Evolutionary conservation across 2,113 vertebrate species (phyloP).

Genomic region (Tursiops truncatus): DNA sequence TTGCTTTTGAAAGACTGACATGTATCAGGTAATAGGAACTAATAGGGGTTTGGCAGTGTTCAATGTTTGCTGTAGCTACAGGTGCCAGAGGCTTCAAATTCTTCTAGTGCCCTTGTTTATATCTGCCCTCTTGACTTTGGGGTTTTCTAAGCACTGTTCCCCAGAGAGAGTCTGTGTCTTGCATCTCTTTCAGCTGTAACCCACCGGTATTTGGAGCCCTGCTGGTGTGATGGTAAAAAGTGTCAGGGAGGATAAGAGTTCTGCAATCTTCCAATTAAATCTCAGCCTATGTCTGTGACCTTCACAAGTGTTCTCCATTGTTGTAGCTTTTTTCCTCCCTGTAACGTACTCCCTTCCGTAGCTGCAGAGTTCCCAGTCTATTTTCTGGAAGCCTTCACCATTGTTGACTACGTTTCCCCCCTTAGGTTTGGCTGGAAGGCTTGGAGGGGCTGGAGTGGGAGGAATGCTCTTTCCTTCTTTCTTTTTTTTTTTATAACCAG

Average conservation of each 20-base stretch:
- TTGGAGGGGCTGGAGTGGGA: background rate
- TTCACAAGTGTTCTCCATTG: background rate
- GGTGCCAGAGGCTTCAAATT: background rate
- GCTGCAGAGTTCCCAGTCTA: background rate
- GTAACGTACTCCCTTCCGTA: background rate
- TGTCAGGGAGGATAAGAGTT: background rate
- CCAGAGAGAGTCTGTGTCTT: background rate
- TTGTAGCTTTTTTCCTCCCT: background rate
- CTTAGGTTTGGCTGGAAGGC: background rate
- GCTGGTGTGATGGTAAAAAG: background rate
- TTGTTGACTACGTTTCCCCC: background rate
- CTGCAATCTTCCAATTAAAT: rapidly evolving
- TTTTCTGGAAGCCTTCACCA: background rate
- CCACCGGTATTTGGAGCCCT: background rate
- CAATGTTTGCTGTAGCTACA: background rate
- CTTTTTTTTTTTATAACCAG: background rate
- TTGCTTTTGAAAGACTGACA: background rate
- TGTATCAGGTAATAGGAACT: background rate
- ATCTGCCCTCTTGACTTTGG: background rate
- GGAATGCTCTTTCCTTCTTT: no score
- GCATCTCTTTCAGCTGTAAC: background rate
- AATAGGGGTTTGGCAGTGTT: background rate
- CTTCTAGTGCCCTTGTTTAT: background rate
- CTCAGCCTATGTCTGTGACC: background rate
- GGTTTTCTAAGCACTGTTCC: background rate